Evolutionary conservation across 2,797 vertebrate species (phyloP), one percentile per base, ranked within the genome.

Genomic region (Sparidentex hasta): DNA sequence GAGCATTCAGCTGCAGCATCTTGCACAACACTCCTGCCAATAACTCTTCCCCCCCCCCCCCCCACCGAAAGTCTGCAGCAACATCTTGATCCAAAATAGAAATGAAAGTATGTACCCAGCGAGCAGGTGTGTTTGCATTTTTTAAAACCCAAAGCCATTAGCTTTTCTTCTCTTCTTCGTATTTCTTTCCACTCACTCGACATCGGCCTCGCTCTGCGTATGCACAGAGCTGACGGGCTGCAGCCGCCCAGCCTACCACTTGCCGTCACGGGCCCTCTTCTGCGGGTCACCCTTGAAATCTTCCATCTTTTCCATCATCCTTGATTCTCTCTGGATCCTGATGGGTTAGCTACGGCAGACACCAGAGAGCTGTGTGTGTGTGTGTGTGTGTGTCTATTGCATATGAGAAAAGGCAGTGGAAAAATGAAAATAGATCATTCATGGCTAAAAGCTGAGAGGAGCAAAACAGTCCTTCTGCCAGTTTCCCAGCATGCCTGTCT

Each of bases 391-490:
- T 80, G 68, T 18, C 62, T 57, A 13, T 38, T 27, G 44, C 21
- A 55, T 54, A 54, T 56, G 54, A 44, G 47, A 74, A 61, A 50
- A 78, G 73, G 74, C 64, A 50, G 64, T 81, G 81, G 47, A 69
- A 86, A 89, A 86, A 86, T 83, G n/a, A 87, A 90, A 92, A 92
- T 86, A 82, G 71, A 92, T 88, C 67, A 88, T 89, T 93, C 76
- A 88, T 82, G 64, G 83, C 81, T 85, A 80, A 87, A 88, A 84
- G 81, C 76, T 88, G 82, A 85, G 78, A 78, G 75, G 80, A 81
- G 81, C 61, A 79, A 78, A 90, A 73, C 65, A 47, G 54, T 56
- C 69, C 71, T 57, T 75, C 63, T 91, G 90, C 88, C 90, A 88
- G 81, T 85, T 83, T 88, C 84, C 83, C 83, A 83, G 86, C 80